These are phyloP conservation scores for Lacerta bilineata DNA, from an alignment of 2,797 vertebrate genomes.

Conservation along the genomic window DNA sequence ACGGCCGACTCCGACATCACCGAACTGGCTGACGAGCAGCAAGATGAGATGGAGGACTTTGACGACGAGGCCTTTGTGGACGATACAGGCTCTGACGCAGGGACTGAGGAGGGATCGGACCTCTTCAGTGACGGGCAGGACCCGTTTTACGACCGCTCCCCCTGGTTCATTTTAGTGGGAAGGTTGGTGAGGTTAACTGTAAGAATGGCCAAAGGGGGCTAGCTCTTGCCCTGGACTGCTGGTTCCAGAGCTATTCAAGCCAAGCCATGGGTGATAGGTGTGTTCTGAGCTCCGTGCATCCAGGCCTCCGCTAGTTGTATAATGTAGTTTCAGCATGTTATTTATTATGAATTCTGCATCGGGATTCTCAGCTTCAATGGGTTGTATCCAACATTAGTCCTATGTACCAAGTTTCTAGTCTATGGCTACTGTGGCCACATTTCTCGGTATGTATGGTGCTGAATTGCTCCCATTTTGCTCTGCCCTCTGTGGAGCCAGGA, in stretches of 20 bases:
- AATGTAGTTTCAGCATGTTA: too few species aligned
- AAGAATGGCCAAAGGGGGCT: constrained; percentile 81
- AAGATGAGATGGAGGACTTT: constrained; percentile 97
- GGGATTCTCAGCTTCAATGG: background rate
- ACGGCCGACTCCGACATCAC: constrained; percentile 99
- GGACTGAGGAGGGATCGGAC: constrained; percentile 97
- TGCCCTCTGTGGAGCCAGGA: too few species aligned
- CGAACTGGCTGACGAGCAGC: constrained; percentile 97
- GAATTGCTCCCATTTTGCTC: too few species aligned
- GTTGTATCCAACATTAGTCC: too few species aligned
- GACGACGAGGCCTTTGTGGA: constrained; percentile 98
- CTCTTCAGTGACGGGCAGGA: constrained; percentile 98
- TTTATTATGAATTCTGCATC: background rate
- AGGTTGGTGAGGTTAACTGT: constrained; percentile 94
- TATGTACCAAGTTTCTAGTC: background rate
- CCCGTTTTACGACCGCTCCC: constrained; percentile 99
- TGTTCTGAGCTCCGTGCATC: background rate
- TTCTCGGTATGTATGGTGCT: too few species aligned
- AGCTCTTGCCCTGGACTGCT: constrained; percentile 77
- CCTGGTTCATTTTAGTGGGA: constrained; percentile 99
- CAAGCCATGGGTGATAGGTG: constrained; percentile 35
- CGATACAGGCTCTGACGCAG: constrained; percentile 96
- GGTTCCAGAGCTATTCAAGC: constrained; percentile 27
- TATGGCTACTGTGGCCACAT: too few species aligned
- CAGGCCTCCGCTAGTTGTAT: background rate